Conservation (phyloP, 2,888 invertebrate species). For the Luperina testacea region DNA sequence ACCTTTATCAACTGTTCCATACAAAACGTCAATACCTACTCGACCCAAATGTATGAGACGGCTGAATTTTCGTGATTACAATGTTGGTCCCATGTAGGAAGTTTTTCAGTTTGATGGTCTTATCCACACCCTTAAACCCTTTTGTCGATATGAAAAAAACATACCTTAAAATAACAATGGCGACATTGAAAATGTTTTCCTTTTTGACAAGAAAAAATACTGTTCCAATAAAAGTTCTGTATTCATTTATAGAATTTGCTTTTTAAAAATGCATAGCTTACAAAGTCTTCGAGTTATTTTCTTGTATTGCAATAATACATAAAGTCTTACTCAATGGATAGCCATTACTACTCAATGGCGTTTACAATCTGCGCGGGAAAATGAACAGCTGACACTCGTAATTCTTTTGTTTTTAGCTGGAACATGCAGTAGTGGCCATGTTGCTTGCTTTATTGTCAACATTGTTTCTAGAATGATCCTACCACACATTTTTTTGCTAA, state of each 20-base stretch:
- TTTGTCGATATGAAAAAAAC: neutral
- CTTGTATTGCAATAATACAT: constrained; percentile 32
- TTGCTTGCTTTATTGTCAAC: constrained; percentile 6
- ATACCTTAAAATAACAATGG: neutral
- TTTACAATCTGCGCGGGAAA: constrained; percentile 58
- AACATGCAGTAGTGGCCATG: constrained; percentile 59
- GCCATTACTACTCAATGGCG: constrained; percentile 49
- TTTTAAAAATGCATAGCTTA: constrained; percentile 9
- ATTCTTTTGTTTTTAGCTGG: constrained; percentile 41
- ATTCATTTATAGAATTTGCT: neutral
- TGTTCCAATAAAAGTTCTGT: neutral
- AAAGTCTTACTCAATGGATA: constrained; percentile 45
- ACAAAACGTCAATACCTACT: neutral
- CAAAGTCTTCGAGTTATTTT: constrained; percentile 37
- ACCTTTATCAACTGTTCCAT: too few species aligned
- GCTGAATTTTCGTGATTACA: neutral
- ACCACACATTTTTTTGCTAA: neutral
- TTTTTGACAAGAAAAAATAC: neutral
- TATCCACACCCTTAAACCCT: neutral
- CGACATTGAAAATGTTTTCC: neutral
- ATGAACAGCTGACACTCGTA: constrained; percentile 63
- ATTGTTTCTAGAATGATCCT: constrained; percentile 3
- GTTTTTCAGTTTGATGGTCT: too few species aligned
- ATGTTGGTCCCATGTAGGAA: neutral
- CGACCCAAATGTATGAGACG: neutral